These are phyloP conservation scores for Neoseiulus cucumeris DNA, from an alignment of 1,140 invertebrate species.

Conservation along the genomic window DNA sequence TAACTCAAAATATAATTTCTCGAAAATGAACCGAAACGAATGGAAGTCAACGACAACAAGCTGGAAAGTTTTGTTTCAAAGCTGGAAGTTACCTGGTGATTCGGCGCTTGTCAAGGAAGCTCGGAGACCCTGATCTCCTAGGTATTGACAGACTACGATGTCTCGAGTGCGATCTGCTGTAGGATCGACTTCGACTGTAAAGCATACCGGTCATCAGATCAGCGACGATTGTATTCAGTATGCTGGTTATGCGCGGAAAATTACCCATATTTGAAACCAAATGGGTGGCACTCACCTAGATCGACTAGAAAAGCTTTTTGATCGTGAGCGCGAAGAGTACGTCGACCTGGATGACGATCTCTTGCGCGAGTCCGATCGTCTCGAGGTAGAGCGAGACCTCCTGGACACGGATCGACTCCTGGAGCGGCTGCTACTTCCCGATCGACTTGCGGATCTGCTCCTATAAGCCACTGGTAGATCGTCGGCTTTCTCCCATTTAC, in stretches of 20 bases:
- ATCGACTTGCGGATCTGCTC: background rate
- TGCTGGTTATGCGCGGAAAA: too few species aligned
- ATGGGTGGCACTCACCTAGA: background rate
- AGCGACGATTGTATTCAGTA: too few species aligned
- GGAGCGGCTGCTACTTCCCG: background rate
- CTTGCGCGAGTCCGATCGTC: background rate
- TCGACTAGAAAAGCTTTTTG: background rate
- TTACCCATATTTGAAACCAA: too few species aligned
- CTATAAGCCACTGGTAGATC: background rate
- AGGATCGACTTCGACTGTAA: conserved; percentile 41
- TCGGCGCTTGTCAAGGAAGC: conserved; percentile 62
- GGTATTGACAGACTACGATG: conserved; percentile 46
- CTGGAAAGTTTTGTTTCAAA: background rate
- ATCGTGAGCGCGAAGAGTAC: background rate
- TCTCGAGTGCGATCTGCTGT: conserved; percentile 29
- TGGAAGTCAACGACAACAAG: background rate
- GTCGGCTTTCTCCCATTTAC: background rate
- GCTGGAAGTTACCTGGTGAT: conserved; percentile 56
- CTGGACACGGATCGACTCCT: background rate
- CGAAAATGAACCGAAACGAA: background rate
- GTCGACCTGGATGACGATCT: background rate
- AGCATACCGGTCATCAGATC: too few species aligned
- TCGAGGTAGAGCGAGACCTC: background rate
- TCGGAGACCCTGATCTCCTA: conserved; percentile 62
- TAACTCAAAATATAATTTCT: background rate